Conservation (phyloP, 2,113 vertebrate genomes). For the Catharus fuscescens region DNA sequence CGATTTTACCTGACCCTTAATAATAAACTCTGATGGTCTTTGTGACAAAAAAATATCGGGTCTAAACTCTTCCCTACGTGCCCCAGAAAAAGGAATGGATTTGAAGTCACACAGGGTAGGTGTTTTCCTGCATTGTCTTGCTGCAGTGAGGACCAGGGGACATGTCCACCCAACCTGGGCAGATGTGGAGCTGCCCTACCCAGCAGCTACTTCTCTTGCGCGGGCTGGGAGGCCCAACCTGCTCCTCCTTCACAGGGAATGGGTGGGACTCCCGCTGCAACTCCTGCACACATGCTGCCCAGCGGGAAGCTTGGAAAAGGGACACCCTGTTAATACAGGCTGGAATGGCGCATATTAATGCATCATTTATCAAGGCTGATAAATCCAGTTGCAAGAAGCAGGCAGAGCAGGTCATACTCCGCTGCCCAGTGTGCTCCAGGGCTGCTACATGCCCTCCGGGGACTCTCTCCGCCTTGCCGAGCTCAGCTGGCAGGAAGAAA, state of each 20-base stretch:
- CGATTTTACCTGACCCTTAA: neutral
- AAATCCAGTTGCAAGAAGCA: neutral
- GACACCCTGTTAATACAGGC: neutral
- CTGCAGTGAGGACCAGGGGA: neutral
- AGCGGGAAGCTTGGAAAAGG: neutral
- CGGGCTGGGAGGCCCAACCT: neutral
- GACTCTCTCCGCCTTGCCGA: neutral
- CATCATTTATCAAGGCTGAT: neutral
- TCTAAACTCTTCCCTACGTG: fast-evolving
- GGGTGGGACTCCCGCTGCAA: neutral
- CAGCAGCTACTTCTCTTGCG: neutral
- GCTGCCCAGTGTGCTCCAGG: neutral
- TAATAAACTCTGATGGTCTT: neutral
- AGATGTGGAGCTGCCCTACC: neutral
- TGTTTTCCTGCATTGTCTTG: neutral
- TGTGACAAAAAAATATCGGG: neutral
- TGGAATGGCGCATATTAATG: fast-evolving
- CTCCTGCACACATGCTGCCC: neutral
- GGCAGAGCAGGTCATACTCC: neutral
- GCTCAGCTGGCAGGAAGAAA: neutral
- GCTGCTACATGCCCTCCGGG: neutral
- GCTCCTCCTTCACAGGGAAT: neutral
- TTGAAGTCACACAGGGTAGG: neutral
- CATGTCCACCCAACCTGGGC: neutral
- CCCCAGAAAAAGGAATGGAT: neutral